Evolutionary conservation across 1,140 invertebrate species (phyloP).

Genomic region (Amyelois transitella): DNA sequence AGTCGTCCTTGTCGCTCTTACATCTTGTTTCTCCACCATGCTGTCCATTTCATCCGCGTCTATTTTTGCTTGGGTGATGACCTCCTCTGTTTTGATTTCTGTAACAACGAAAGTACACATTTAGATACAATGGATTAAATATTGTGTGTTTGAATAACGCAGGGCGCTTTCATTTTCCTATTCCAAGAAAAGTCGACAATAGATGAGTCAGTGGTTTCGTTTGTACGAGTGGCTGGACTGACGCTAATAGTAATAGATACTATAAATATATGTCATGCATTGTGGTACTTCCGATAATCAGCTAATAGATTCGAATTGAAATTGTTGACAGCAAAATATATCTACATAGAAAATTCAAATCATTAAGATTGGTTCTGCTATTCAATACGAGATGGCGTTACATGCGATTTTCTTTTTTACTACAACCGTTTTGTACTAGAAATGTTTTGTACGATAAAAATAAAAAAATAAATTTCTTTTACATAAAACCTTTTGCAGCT

Average conservation of each 20-base stretch:
- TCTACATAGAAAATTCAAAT: background rate
- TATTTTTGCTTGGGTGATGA: conserved; percentile 61
- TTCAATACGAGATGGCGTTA: conserved; percentile 27
- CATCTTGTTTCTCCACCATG: conserved; percentile 43
- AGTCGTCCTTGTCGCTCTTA: conserved; percentile 42
- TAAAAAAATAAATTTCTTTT: background rate
- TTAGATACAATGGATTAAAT: conserved; percentile 48
- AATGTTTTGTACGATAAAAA: too few species aligned
- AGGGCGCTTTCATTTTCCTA: conserved; percentile 59
- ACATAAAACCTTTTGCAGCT: background rate
- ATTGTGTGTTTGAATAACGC: conserved; percentile 59
- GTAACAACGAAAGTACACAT: conserved; percentile 52
- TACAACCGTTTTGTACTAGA: too few species aligned
- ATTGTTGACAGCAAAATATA: background rate
- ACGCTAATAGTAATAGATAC: conserved; percentile 52
- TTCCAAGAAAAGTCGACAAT: conserved; percentile 69
- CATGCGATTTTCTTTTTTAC: background rate
- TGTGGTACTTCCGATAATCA: conserved; percentile 34
- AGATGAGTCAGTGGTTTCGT: conserved; percentile 59
- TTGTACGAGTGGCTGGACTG: conserved; percentile 41
- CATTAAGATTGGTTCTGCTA: conserved; percentile 6
- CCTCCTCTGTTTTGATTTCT: conserved; percentile 68
- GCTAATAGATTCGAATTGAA: conserved; percentile 42
- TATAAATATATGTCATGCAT: conserved; percentile 49
- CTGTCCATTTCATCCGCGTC: conserved; percentile 46